Evolutionary conservation across 2,888 invertebrate species (phyloP).

Genomic region (Cephonodes hylas): DNA sequence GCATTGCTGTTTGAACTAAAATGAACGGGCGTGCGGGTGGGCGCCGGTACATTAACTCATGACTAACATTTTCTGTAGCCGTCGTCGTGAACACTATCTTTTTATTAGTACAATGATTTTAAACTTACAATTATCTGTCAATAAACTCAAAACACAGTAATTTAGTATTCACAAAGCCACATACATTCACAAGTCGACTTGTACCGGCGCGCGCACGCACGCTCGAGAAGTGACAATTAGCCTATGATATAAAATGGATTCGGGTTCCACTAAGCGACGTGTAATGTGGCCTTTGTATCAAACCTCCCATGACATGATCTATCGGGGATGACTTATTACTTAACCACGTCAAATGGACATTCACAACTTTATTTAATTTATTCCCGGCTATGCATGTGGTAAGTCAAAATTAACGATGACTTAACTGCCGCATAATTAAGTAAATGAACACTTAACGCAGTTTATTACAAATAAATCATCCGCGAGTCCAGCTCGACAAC

Average conservation of each 20-base stretch:
- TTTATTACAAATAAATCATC: neutral
- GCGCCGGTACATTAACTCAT: neutral
- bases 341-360: neutral
- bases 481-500: neutral
- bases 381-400: no score
- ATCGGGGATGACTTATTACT: neutral
- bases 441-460: neutral
- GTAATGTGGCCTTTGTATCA: constrained; percentile 11
- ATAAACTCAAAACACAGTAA: neutral
- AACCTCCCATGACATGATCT: neutral
- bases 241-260: constrained; percentile 23
- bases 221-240: constrained; percentile 19
- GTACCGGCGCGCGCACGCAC: neutral
- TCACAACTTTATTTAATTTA: neutral
- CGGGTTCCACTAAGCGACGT: constrained; percentile 19
- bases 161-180: neutral
- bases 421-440: neutral
- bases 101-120: neutral
- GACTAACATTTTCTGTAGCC: no score
- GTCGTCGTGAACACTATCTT: neutral
- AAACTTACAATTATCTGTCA: neutral
- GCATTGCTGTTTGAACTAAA: constrained; percentile 12
- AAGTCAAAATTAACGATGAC: neutral
- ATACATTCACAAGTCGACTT: neutral
- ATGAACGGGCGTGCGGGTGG: neutral